Percentiles rank a stretch among this genome's conserved stretches.
Evolutionary conservation across 2,113 vertebrate species (phyloP).

Genomic region (Brachypteracias leptosomus): DNA sequence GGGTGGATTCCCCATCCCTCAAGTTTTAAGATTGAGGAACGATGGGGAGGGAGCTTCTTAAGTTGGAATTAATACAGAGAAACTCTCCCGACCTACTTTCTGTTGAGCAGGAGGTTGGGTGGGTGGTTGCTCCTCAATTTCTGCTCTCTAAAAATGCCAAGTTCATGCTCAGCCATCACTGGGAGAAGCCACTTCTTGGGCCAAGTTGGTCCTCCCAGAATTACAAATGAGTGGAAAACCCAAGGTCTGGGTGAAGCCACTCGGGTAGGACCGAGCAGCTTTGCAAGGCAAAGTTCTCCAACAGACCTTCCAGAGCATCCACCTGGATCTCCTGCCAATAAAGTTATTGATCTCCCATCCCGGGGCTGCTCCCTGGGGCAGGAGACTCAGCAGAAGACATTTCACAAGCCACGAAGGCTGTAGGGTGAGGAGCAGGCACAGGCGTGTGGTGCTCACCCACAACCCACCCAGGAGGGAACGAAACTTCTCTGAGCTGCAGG

Average conservation of each 20-base stretch:
- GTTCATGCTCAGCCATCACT: accelerated
- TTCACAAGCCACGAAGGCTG: background rate
- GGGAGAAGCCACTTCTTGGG: background rate
- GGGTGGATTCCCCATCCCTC: background rate
- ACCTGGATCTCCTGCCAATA: background rate
- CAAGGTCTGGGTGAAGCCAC: accelerated
- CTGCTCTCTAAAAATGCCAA: background rate
- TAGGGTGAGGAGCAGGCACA: background rate
- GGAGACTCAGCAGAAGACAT: background rate
- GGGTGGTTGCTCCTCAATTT: background rate
- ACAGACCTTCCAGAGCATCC: background rate
- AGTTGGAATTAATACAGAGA: background rate
- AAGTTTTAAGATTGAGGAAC: background rate
- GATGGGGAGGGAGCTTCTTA: background rate
- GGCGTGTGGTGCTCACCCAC: too few relatives aligned
- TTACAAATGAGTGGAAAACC: accelerated
- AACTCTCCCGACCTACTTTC: background rate
- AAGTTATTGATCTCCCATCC: background rate
- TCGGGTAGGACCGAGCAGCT: background rate
- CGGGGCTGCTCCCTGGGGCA: background rate
- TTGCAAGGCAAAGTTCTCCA: background rate
- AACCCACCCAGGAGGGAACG: too few relatives aligned
- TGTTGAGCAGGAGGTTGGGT: accelerated
- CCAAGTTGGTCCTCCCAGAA: background rate
- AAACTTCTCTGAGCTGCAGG: background rate